Evolutionary conservation across 2,113 vertebrate species (phyloP).

Genomic region (Romanogobio albipinnatus): DNA sequence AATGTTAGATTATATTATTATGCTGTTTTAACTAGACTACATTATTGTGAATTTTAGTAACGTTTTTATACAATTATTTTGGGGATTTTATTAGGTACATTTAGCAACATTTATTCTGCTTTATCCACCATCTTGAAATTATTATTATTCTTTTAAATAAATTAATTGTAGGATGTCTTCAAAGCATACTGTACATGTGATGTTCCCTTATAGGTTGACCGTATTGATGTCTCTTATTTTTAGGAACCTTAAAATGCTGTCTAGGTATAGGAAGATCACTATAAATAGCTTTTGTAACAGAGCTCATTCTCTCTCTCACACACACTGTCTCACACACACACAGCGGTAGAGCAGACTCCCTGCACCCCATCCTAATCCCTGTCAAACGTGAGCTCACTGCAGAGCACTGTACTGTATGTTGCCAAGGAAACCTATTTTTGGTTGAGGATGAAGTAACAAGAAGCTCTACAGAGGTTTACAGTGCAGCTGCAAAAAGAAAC

Average conservation of each 20-base stretch:
- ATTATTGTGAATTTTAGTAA: not conserved
- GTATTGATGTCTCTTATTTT: not conserved
- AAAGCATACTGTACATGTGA: not conserved
- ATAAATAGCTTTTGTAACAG: conserved; percentile 4
- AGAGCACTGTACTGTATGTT: conserved; percentile 57
- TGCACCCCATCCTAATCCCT: conserved; percentile 49
- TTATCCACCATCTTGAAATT: not conserved
- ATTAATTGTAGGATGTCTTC: not conserved
- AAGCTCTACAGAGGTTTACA: conserved; percentile 33
- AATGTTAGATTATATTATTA: not conserved
- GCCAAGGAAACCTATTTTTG: conserved; percentile 60
- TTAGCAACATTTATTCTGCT: not conserved
- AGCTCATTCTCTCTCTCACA: conserved; percentile 4
- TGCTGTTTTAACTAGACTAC: not conserved
- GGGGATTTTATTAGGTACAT: not conserved
- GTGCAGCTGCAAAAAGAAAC: conserved; percentile 22
- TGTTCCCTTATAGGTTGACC: not conserved
- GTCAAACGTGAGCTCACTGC: conserved; percentile 55
- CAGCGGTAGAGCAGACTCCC: conserved; percentile 41
- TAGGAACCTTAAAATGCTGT: conserved; percentile 20
- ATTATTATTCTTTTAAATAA: too few species aligned
- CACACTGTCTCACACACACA: not conserved
- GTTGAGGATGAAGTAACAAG: conserved; percentile 26
- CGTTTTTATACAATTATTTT: not conserved
- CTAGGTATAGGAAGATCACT: not conserved